These are phyloP conservation scores for Indicator maculatus DNA, from an alignment of 2,113 vertebrate genomes.

Conservation along the genomic window DNA sequence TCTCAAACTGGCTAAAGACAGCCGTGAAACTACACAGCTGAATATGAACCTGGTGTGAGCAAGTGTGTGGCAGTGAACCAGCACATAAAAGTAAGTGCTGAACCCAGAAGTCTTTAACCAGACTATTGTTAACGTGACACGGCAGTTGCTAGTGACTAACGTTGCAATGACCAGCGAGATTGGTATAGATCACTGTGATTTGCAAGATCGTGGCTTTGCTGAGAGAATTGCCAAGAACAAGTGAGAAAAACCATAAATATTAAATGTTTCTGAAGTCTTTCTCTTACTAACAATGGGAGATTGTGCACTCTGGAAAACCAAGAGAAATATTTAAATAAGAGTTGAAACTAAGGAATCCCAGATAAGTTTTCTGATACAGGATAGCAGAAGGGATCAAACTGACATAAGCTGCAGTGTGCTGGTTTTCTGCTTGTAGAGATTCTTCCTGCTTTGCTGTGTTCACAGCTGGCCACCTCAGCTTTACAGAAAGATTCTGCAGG, in stretches of 20 bases:
- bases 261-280: neutral
- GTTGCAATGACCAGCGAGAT: neutral
- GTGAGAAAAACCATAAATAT: neutral
- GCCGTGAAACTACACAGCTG: neutral
- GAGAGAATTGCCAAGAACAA: neutral
- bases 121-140: neutral
- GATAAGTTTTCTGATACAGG: neutral
- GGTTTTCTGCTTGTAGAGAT: neutral
- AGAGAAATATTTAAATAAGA: neutral
- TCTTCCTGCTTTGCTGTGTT: neutral
- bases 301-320: neutral
- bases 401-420: neutral
- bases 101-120: neutral
- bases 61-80: neutral
- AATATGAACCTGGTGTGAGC: accelerated
- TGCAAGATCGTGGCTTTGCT: neutral
- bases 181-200: neutral
- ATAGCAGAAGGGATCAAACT: neutral
- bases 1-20: neutral
- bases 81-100: neutral
- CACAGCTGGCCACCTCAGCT: neutral
- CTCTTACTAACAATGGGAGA: neutral
- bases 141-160: neutral
- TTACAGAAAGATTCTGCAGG: neutral
- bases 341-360: neutral